A percentile compares a stretch with the other conserved stretches of the same genome.
These are phyloP conservation scores for Sarcophaga bullata DNA, from an alignment of 1,140 invertebrate genomes.

Conservation along the genomic window DNA sequence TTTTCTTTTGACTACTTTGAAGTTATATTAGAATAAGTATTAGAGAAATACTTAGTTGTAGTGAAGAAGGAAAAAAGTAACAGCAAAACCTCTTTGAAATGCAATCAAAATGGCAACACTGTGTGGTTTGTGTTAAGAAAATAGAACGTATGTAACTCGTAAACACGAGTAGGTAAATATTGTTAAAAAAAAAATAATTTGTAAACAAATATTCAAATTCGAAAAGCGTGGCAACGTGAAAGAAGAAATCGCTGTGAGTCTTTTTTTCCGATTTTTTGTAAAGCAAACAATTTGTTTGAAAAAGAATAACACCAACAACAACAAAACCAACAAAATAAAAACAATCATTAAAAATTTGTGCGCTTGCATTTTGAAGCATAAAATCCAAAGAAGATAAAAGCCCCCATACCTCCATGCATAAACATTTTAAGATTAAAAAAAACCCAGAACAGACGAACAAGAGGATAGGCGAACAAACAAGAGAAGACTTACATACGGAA, in stretches of 20 bases:
- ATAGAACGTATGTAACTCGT: background rate
- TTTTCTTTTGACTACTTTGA: too few species aligned
- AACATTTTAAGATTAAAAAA: background rate
- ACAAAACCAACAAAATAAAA: background rate
- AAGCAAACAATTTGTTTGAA: slow-evolving; percentile 33
- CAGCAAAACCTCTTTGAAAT: background rate
- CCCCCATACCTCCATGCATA: background rate
- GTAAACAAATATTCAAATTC: background rate
- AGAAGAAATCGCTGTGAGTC: too few species aligned
- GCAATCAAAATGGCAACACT: slow-evolving; percentile 3
- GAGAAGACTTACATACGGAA: slow-evolving; percentile 38
- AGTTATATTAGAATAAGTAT: too few species aligned
- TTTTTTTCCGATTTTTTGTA: background rate
- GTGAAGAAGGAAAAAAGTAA: too few species aligned
- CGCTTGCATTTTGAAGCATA: slow-evolving; percentile 10
- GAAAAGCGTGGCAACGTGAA: too few species aligned
- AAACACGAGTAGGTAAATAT: background rate
- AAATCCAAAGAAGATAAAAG: slow-evolving; percentile 7
- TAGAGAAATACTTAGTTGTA: too few species aligned
- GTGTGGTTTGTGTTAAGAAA: background rate
- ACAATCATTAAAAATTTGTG: background rate
- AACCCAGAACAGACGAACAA: background rate
- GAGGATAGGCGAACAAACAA: background rate
- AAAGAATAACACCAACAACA: background rate
- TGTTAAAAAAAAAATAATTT: background rate